Evolutionary conservation across 23 tunicate species (phyloP), one percentile per base, ranked within the genome.

Genomic region (Diplosoma virens): DNA sequence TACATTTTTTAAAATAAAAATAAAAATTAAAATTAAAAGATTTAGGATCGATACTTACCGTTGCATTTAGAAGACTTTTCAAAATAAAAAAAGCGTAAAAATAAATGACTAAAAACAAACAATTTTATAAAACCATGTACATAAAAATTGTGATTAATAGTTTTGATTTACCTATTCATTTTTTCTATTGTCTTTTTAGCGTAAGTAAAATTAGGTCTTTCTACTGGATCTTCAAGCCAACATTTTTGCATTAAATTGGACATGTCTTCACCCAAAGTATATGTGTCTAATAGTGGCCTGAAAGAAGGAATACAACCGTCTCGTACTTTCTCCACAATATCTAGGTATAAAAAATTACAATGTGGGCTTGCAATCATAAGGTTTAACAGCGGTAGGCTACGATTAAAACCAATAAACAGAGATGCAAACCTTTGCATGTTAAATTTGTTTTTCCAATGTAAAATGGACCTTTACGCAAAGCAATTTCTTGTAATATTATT

Each of bases 151-250:
- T n/a, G n/a, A n/a, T n/a, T n/a, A n/a, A n/a, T n/a, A 45, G 16
- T 16, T 45, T 45, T 45, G 11, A 11, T 76, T 37, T 71, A 93
- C 98, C 83, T 93, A 66, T 86, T 93, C 30, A 93, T 81, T 41
- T 74, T 70, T 37, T 86, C 90, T 29, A 93, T 76, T n/a, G 81
- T 75, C 33, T 86, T 84, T 61, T 86, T 93, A 32, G 78, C 59
- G 22, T 71, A 58, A 0, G 67, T 69, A 72, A 93, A 93, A 65
- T 73, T 83, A 1, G 98, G 94, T 46, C 98, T 68, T 45, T 86
- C 89, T 27, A 67, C 47, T 11, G 93, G 94, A 33, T 93, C 98
- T 46, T 93, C 98, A n/a, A 80, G 77, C 98, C 98, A 93, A 46
- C 98, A 93, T 25, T 80, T 25, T 48, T 82, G 84, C 69, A 93